Evolutionary conservation across 2,113 vertebrate species (phyloP), one percentile per base, ranked within the genome.

Genomic region (Hoplias malabaricus): DNA sequence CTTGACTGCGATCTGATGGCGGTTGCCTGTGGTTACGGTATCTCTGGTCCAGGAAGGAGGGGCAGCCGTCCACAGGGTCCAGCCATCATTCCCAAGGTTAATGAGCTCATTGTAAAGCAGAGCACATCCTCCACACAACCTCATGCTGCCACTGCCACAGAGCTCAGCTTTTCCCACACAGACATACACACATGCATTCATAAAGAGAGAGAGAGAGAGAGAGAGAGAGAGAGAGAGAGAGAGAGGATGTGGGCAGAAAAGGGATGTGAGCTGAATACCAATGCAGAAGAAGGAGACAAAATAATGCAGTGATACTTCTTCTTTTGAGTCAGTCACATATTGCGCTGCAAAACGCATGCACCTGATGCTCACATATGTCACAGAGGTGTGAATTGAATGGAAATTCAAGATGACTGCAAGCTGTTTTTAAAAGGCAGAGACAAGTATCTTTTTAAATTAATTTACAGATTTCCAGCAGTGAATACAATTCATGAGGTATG

Each of bases 41-140:
- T 34, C 10, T 27, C 62, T 5, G 14, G 16, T 34, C 75, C 66
- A 74, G 81, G 84, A 75, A 75, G 77, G 75, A 42, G 72, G 61
- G 77, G 81, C 79, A 79, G 88, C 82, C 10, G 54, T 86, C 76
- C 78, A 46, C 62, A 56, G 75, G 65, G 78, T 81, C 86, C 68
- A 56, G 78, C 83, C 80, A 80, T 62, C 79, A 86, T 84, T 86
- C 1, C 87, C 90, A 92, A 93, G 90, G 90, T 91, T 93, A 92
- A 92, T 91, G 90, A 92, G 89, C 87, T 90, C 86, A 89, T 93
- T 92, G 87, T 90, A 88, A 93, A 91, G 85, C 91, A 87, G 82
- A 85, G 87, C 92, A 89, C 89, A 88, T 88, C 80, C 73, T 42
- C 80, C 42, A 53, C 40, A 5, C 23, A 10, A 62, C 73, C 62